These are phyloP conservation scores for Drosophila hydei DNA, from an alignment of 1,140 invertebrate species.

Conservation along the genomic window DNA sequence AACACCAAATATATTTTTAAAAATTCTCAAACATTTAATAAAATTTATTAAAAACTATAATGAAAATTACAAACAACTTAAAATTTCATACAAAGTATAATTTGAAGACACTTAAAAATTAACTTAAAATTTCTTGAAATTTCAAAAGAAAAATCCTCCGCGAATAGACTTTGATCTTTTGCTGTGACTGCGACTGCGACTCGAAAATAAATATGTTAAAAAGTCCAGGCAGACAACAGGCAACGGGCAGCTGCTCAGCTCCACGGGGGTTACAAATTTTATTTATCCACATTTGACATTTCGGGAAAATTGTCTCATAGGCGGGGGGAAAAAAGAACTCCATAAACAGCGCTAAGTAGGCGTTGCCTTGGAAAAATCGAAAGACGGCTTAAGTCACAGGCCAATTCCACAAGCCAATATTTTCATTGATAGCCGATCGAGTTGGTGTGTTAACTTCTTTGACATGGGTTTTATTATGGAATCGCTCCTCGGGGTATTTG, in stretches of 20 bases:
- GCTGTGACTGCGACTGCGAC: conserved; percentile 19
- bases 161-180: conserved; percentile 24
- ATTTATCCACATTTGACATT: conserved; percentile 55
- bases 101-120: no score
- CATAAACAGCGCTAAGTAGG: conserved; percentile 42
- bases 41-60: no score
- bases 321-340: not conserved
- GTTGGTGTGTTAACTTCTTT: conserved; percentile 63
- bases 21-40: no score
- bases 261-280: conserved; percentile 57
- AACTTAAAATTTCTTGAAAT: no score
- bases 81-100: no score
- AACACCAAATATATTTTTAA: no score
- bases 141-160: no score
- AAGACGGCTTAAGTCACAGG: conserved; percentile 7
- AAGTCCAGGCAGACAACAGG: conserved; percentile 24
- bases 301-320: conserved; percentile 50
- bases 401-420: conserved; percentile 58
- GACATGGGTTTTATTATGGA: conserved; percentile 77
- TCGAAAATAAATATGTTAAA: conserved; percentile 48
- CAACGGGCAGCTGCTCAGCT: conserved; percentile 26
- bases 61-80: no score
- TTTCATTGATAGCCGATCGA: conserved; percentile 67
- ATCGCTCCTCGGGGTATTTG: conserved; percentile 8
- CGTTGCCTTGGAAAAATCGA: conserved; percentile 40